A percentile compares a stretch with the other conserved stretches of the same genome.
Conservation (phyloP, 2,888 invertebrate species). For the Petrolisthes manimaculis region DNA sequence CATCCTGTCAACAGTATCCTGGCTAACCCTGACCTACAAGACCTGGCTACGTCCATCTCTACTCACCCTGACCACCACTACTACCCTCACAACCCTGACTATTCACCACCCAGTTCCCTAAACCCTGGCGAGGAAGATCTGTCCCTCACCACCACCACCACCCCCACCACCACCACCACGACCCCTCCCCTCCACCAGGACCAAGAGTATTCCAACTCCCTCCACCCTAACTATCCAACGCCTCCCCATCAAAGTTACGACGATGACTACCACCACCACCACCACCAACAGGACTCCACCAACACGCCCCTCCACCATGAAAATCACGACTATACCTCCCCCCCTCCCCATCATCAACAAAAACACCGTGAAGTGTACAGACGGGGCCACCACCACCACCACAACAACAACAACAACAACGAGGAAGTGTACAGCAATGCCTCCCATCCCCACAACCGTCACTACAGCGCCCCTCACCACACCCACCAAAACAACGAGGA, state of each 20-base stretch:
- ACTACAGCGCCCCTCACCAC: not conserved
- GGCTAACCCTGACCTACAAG: constrained; percentile 18
- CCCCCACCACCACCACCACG: not conserved
- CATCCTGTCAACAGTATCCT: constrained; percentile 51
- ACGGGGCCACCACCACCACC: not conserved
- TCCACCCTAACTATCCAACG: not conserved
- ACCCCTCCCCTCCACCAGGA: constrained; percentile 3
- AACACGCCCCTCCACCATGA: not conserved
- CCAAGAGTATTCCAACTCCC: constrained; percentile 7
- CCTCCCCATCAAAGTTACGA: constrained; percentile 8
- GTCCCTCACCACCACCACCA: not conserved
- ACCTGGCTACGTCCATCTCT: constrained; percentile 17
- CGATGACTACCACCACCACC: not conserved
- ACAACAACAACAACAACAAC: not conserved
- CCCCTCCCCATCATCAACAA: not conserved
- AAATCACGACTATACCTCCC: not conserved
- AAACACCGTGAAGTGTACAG: not conserved
- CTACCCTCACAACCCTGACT: constrained; percentile 7
- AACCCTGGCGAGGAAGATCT: not conserved
- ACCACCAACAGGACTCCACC: not conserved
- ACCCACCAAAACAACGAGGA: not conserved
- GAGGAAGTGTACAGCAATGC: not conserved
- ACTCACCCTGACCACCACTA: constrained; percentile 22
- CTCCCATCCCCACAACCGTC: not conserved
- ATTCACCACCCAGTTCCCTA: constrained; percentile 1